Percentiles rank a stretch among this genome's conserved stretches.
phyloP scores from a whole-genome alignment of 2,888 invertebrate genomes.

The Melanostoma mellinum region DNA sequence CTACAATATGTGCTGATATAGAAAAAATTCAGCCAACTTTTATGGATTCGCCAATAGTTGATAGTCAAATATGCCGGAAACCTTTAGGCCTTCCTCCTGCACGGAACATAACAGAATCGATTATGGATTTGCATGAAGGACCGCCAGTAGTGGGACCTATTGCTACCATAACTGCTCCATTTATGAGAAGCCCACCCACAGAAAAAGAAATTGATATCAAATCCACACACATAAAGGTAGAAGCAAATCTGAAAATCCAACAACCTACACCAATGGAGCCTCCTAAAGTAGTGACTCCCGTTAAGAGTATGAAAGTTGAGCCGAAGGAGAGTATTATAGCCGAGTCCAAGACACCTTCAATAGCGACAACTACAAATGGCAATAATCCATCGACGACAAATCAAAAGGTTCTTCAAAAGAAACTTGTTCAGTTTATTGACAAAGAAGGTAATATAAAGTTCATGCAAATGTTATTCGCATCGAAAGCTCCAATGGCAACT shows the following conservation, averaged over 20 bases:
- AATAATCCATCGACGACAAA: slow-evolving; percentile 8
- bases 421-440: slow-evolving; percentile 76
- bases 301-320: not conserved
- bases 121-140: slow-evolving; percentile 49
- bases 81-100: slow-evolving; percentile 54
- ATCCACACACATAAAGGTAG: not conserved
- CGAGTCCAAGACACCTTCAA: not conserved
- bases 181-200: not conserved
- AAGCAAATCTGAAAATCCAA: slow-evolving; percentile 49
- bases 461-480: slow-evolving; percentile 76
- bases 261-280: slow-evolving; percentile 21
- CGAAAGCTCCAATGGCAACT: slow-evolving; percentile 17
- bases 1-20: slow-evolving; percentile 77
- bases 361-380: slow-evolving; percentile 14
- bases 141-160: not conserved
- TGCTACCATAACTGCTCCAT: not conserved
- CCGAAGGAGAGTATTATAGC: too few relatives aligned
- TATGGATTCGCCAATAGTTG: slow-evolving; percentile 71
- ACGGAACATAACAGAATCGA: slow-evolving; percentile 57
- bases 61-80: slow-evolving; percentile 45
- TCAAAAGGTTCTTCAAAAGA: slow-evolving; percentile 75
- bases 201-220: slow-evolving; percentile 27
- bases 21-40: slow-evolving; percentile 81
- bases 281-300: not conserved
- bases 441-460: slow-evolving; percentile 76